Conservation (phyloP, 2,113 vertebrate genomes). For the Ceratotherium simum region DNA sequence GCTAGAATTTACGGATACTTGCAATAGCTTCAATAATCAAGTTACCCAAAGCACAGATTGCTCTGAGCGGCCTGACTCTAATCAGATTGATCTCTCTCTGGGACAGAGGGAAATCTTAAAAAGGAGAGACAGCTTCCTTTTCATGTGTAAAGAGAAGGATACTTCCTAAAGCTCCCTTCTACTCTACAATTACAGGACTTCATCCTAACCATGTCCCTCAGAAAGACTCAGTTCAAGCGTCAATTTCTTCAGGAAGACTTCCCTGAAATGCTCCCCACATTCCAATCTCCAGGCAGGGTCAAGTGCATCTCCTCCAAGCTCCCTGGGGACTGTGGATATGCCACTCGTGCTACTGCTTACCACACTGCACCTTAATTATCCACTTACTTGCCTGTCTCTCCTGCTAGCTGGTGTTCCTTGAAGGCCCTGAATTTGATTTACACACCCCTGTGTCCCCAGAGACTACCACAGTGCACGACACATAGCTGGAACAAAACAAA, state of each 20-base stretch:
- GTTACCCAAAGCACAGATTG: neutral
- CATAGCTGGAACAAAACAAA: neutral
- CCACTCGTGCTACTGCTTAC: neutral
- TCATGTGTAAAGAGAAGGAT: neutral
- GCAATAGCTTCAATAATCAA: neutral
- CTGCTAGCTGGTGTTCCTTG: neutral
- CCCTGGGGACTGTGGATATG: neutral
- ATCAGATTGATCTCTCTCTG: neutral
- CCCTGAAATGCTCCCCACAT: neutral
- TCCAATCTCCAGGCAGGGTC: neutral
- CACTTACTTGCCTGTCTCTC: neutral
- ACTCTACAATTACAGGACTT: neutral
- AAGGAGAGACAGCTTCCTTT: neutral
- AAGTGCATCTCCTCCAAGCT: neutral
- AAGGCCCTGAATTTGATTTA: neutral
- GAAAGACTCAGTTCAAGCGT: neutral
- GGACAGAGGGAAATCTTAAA: neutral
- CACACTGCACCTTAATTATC: neutral
- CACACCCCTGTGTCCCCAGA: neutral
- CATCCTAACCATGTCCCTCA: neutral
- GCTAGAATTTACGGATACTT: neutral
- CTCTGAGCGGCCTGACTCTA: neutral
- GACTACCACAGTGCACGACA: neutral
- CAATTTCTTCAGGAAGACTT: neutral
- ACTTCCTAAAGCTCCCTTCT: neutral